Conservation (phyloP, 2,113 vertebrate species). For the Nibea coibor region DNA sequence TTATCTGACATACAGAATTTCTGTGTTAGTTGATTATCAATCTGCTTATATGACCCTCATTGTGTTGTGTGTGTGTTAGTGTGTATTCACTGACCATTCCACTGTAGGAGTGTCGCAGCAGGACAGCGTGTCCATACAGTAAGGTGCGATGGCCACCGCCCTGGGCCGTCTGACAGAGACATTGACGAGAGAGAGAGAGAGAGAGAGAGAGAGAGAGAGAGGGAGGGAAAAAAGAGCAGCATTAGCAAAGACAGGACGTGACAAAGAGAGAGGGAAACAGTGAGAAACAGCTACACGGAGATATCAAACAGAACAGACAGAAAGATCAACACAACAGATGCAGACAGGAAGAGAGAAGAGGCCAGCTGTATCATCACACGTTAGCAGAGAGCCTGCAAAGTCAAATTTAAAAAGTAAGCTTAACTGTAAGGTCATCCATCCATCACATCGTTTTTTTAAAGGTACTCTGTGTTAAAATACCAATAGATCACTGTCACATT, state of each 20-base stretch:
- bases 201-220: neutral
- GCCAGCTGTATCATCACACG: neutral
- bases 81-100: conserved; percentile 90
- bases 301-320: conserved; percentile 32
- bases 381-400: too few species aligned
- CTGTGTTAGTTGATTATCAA: neutral
- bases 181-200: neutral
- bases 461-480: neutral
- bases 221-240: neutral
- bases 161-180: conserved; percentile 87
- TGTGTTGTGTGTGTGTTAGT: neutral
- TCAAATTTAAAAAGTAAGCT: neutral
- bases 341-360: conserved; percentile 17
- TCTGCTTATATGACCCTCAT: neutral
- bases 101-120: conserved; percentile 96
- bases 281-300: conserved; percentile 3
- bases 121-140: conserved; percentile 93
- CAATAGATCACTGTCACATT: neutral
- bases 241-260: neutral
- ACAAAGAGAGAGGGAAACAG: neutral
- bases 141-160: conserved; percentile 94
- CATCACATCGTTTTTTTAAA: neutral
- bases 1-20: neutral
- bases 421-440: neutral
- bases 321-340: conserved; percentile 28